Evolutionary conservation across 2,797 vertebrate species (phyloP), one percentile per base, ranked within the genome.

Genomic region (Mormyrus proboscirostris): DNA sequence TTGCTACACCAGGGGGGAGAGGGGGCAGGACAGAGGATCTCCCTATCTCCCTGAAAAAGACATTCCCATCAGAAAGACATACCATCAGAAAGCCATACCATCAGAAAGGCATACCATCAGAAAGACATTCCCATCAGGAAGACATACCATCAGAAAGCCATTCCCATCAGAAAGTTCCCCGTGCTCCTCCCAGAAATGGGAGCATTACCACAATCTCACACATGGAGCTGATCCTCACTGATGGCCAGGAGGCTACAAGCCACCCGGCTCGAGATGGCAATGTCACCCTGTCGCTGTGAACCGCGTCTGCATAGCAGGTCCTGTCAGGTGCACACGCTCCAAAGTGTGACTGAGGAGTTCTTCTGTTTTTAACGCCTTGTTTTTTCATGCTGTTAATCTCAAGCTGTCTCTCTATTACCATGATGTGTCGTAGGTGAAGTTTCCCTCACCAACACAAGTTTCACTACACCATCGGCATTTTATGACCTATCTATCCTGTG

Each of bases 161-260:
- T 14, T 3, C 50, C 86, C 86, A 62, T 86, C 38, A 88, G 49
- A 59, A n/a, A 29, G 65, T 14, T 79, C 38, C 73, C 0, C 86
- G 16, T 4, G 73, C 57, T n/a, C 57, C 47, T 86, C 65, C 76
- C 29, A n/a, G 22, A 88, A 65, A 84, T 41, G 79, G 41, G 76
- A 76, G 76, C 88, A 33, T 69, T 62, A 84, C 47, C 62, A 41
- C 69, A 44, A n/a, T 79, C 33, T 79, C 25, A 79, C 8, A 73
- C 69, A 16, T 2, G 33, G 73, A 79, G 38, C 73, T 41, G 73
- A 79, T 79, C 33, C 33, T 41, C 5, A 19, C 33, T 22, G 29
- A 29, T 29, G 53, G 79, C 86, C 82, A 55, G 87, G 49, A 62
- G 89, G 73, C 69, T 88, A 90, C 44, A 55, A 88, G 65, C 62